A percentile compares a stretch with the other conserved stretches of the same genome.
phyloP scores from a whole-genome alignment of 1,140 invertebrate species.

The Drosophila jambulina region DNA sequence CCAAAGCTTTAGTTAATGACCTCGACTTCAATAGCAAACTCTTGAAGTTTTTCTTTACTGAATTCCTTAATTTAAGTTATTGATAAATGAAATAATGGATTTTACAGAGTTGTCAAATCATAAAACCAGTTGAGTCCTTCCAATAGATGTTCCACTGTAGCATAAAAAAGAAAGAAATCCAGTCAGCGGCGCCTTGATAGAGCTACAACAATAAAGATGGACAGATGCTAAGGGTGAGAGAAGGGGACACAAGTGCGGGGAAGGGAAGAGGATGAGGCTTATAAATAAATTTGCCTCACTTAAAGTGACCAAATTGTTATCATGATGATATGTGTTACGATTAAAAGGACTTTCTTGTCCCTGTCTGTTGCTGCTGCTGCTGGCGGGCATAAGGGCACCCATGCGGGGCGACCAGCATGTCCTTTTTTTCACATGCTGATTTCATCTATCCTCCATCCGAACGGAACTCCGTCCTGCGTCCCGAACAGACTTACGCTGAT shows the following conservation, averaged over 20 bases:
- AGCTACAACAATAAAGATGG: conserved; percentile 49
- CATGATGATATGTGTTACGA: conserved; percentile 85
- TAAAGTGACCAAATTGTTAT: conserved; percentile 85
- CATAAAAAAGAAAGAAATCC: conserved; percentile 26
- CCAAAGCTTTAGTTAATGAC: too few relatives aligned
- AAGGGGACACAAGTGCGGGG: not conserved
- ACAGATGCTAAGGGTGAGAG: conserved; percentile 5
- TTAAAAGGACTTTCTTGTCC: conserved; percentile 85
- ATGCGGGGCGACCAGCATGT: conserved; percentile 56
- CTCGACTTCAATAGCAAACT: not conserved
- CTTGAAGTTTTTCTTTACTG: not conserved
- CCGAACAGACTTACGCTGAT: conserved; percentile 74
- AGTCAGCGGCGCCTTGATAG: conserved; percentile 41
- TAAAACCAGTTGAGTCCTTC: not conserved
- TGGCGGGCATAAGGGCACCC: conserved; percentile 36
- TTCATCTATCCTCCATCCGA: conserved; percentile 46
- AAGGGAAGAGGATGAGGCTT: conserved; percentile 52
- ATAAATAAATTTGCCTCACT: conserved; percentile 85
- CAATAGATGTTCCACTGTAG: conserved; percentile 1
- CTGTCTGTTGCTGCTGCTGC: conserved; percentile 30
- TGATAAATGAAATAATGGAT: not conserved
- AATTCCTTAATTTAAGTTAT: not conserved
- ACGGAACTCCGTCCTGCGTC: conserved; percentile 33
- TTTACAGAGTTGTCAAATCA: not conserved
- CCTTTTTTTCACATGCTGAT: conserved; percentile 80